A percentile compares a stretch with the other conserved stretches of the same genome.
These are phyloP conservation scores for Aphelenchoides fujianensis DNA, from an alignment of 1,140 invertebrate genomes.

Conservation along the genomic window DNA sequence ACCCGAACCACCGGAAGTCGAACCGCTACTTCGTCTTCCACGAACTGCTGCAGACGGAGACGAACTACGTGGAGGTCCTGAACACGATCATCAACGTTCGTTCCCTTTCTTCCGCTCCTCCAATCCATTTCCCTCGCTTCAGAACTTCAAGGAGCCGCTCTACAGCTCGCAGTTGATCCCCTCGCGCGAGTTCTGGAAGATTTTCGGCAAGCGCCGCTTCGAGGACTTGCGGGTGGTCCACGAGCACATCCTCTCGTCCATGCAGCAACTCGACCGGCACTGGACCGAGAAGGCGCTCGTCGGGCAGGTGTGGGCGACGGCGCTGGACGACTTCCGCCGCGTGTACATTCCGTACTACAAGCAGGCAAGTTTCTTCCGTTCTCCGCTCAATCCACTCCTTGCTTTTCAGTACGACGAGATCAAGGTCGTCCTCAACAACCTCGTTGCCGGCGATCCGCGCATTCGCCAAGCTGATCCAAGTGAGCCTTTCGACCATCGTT, in stretches of 20 bases:
- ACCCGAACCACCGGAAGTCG: neutral
- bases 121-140: neutral
- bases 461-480: neutral
- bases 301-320: neutral
- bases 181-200: neutral
- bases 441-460: neutral
- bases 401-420: constrained; percentile 12
- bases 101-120: neutral
- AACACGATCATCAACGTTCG: constrained; percentile 4
- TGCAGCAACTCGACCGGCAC: neutral
- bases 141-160: neutral
- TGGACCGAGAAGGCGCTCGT: constrained; percentile 9
- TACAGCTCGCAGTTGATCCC: neutral
- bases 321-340: neutral
- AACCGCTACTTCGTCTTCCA: constrained; percentile 7
- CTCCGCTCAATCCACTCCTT: too few relatives aligned
- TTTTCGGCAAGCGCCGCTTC: constrained; percentile 2
- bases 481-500: neutral
- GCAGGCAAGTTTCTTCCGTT: too few relatives aligned
- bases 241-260: neutral
- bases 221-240: neutral
- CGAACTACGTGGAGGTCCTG: constrained; percentile 15
- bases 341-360: constrained; percentile 17
- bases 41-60: constrained; percentile 9
- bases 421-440: neutral